A percentile compares a stretch with the other conserved stretches of the same genome.
Conservation (phyloP, 1,140 invertebrate genomes). For the Lepidurus apus region DNA sequence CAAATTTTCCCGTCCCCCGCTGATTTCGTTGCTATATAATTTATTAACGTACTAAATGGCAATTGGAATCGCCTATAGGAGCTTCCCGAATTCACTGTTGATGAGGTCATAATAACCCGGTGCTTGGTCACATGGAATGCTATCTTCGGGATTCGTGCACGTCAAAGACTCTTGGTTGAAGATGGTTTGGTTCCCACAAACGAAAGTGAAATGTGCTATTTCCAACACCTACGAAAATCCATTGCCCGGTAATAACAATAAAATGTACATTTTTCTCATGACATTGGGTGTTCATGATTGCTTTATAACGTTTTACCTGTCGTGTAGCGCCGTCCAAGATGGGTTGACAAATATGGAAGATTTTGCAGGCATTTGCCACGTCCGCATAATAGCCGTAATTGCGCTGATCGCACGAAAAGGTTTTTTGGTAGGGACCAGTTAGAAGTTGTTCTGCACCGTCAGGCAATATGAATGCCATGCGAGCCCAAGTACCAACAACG, state of each 20-base stretch:
- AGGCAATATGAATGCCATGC: conserved; percentile 39
- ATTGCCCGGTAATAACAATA: neutral
- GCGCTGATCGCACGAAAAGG: conserved; percentile 42
- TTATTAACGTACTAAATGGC: too few relatives aligned
- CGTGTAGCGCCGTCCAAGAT: conserved; percentile 37
- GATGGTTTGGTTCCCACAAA: conserved; percentile 44
- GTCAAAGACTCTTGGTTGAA: conserved; percentile 43
- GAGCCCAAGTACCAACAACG: neutral
- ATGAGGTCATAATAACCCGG: too few relatives aligned
- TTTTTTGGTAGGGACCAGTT: conserved; percentile 38
- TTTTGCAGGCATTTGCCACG: conserved; percentile 44
- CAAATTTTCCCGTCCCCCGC: too few relatives aligned
- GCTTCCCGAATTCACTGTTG: too few relatives aligned
- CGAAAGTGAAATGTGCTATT: conserved; percentile 40
- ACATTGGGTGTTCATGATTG: too few relatives aligned
- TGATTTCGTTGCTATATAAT: too few relatives aligned
- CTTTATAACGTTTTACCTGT: neutral
- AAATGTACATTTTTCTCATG: too few relatives aligned
- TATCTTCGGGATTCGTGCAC: conserved; percentile 41
- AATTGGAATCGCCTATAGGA: too few relatives aligned
- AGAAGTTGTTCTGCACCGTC: conserved; percentile 38
- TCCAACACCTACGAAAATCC: conserved; percentile 31
- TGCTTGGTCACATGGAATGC: too few relatives aligned
- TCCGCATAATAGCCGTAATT: conserved; percentile 45
- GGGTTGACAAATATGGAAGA: conserved; percentile 45